Evolutionary conservation across 2,797 vertebrate genomes (phyloP).

Genomic region (Pipistrellus pipistrellus): DNA sequence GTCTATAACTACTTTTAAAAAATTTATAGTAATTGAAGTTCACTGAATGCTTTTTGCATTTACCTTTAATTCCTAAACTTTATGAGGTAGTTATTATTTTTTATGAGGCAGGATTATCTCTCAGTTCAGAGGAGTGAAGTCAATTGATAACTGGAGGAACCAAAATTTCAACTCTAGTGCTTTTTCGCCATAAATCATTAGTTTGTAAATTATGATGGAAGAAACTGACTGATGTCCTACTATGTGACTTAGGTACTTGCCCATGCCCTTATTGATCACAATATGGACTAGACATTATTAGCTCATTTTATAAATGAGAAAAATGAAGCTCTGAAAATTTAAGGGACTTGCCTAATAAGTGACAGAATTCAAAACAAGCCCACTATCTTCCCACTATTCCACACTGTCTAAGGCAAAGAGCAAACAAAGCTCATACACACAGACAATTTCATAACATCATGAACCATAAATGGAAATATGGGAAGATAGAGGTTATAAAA

Average conservation of each 20-base stretch:
- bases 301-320: not conserved
- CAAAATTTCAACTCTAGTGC: slow-evolving; percentile 1
- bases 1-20: not conserved
- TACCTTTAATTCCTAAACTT: slow-evolving; percentile 4
- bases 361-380: slow-evolving; percentile 2
- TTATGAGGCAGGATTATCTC: not conserved
- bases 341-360: not conserved
- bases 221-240: not conserved
- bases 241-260: not conserved
- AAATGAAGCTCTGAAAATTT: not conserved
- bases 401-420: not conserved
- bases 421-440: no score
- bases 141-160: not conserved
- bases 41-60: not conserved
- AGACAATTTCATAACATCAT: no score
- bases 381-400: not conserved
- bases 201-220: not conserved
- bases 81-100: not conserved
- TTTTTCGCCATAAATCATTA: not conserved
- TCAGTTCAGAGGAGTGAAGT: not conserved
- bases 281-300: not conserved
- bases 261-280: not conserved
- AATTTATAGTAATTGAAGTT: slow-evolving; percentile 33
- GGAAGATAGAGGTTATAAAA: no score
- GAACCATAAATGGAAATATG: no score